Percentiles rank a stretch among this genome's conserved stretches.
These are phyloP conservation scores for Amblyteles armatorius DNA, from an alignment of 2,888 invertebrate genomes.

Conservation along the genomic window DNA sequence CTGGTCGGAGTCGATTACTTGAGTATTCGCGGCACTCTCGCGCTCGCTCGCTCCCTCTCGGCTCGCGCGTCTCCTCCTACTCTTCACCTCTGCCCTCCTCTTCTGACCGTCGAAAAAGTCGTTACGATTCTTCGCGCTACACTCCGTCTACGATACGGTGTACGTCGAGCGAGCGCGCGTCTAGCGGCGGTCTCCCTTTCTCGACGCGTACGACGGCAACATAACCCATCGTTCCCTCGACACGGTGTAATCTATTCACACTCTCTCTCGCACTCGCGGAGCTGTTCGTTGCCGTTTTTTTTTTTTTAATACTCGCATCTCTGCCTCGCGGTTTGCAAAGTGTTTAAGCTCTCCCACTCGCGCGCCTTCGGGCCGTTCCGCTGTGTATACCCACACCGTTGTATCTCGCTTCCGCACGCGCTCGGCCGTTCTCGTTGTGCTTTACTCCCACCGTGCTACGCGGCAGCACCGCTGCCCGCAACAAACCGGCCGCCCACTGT, in stretches of 20 bases:
- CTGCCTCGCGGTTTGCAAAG: slow-evolving; percentile 26
- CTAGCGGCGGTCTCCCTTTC: slow-evolving; percentile 17
- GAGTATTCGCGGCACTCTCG: slow-evolving; percentile 57
- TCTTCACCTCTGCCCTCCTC: slow-evolving; percentile 37
- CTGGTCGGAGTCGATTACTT: slow-evolving; percentile 63
- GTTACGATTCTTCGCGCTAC: slow-evolving; percentile 56
- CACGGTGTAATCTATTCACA: slow-evolving; percentile 7
- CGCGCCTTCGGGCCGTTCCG: slow-evolving; percentile 1
- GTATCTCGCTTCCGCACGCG: slow-evolving; percentile 19
- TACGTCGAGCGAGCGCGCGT: slow-evolving; percentile 21
- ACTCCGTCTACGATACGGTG: slow-evolving; percentile 57
- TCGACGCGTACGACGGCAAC: slow-evolving; percentile 12
- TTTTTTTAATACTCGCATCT: slow-evolving; percentile 14
- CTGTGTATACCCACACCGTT: slow-evolving; percentile 17
- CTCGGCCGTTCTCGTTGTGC: slow-evolving; percentile 23
- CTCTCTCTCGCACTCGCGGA: background rate
- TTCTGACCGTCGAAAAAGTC: slow-evolving; percentile 42
- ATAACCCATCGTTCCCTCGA: slow-evolving; percentile 40
- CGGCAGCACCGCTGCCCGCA: slow-evolving; percentile 25
- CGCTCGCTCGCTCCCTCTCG: slow-evolving; percentile 42
- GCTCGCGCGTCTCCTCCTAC: slow-evolving; percentile 27
- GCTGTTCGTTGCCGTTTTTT: background rate
- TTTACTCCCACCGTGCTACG: slow-evolving; percentile 32
- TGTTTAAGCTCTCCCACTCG: slow-evolving; percentile 20
- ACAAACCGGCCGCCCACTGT: slow-evolving; percentile 29